phyloP scores from a whole-genome alignment of 53 echinoderm and acorn worm species.

The Crossaster papposus region DNA sequence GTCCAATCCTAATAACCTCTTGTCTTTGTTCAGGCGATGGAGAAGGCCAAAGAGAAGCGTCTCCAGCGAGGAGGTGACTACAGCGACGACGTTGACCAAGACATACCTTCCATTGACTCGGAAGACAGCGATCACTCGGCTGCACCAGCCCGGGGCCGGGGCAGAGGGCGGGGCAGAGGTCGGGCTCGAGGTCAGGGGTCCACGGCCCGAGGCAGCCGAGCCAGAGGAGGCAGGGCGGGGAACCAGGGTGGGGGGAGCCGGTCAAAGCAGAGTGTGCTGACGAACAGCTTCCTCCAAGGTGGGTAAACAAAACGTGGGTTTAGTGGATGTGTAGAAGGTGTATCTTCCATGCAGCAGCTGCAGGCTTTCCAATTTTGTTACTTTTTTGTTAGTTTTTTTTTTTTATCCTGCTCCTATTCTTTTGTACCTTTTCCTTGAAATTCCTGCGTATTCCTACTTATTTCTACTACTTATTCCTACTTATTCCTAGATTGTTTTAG shows the following conservation, averaged over 20 bases:
- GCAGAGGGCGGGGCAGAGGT: constrained; percentile 18
- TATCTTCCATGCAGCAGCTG: no score
- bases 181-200: neutral
- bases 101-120: constrained; percentile 14
- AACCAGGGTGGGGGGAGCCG: neutral
- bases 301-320: neutral
- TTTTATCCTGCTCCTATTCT: no score
- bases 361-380: no score
- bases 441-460: no score
- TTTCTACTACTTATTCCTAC: no score
- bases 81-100: constrained; percentile 60
- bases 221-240: constrained; percentile 13
- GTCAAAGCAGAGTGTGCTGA: constrained; percentile 13
- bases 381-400: no score
- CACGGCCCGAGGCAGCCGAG: neutral
- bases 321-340: neutral
- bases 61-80: constrained; percentile 51
- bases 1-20: no score
- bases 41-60: constrained; percentile 67
- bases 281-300: constrained; percentile 27
- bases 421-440: no score
- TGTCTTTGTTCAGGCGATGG: constrained; percentile 66
- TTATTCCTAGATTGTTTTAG: no score
- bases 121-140: constrained; percentile 48
- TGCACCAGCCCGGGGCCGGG: constrained; percentile 7